Evolutionary conservation across 2,888 invertebrate genomes (phyloP).

Genomic region (Cheilosia vernalis): DNA sequence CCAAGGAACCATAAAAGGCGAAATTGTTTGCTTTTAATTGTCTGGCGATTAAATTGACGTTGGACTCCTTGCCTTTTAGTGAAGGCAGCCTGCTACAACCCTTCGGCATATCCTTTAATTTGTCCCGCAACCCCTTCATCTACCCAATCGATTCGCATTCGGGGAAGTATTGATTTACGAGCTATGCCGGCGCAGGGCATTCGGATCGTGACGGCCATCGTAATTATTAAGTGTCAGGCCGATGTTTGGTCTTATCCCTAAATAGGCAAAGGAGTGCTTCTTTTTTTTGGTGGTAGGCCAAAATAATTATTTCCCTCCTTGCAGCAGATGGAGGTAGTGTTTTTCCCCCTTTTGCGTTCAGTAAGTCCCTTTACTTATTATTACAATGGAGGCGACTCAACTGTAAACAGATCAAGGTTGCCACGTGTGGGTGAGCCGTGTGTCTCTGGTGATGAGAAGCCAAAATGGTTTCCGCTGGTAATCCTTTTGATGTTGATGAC

Average conservation of each 20-base stretch:
- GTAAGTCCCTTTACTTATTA: slow-evolving; percentile 25
- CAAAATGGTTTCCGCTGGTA: slow-evolving; percentile 32
- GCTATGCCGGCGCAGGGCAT: slow-evolving; percentile 33
- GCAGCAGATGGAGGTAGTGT: slow-evolving; percentile 15
- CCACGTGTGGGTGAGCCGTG: slow-evolving; percentile 9
- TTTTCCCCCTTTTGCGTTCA: slow-evolving; percentile 12
- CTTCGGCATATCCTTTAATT: background rate
- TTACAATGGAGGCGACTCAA: slow-evolving; percentile 4
- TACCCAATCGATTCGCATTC: slow-evolving; percentile 47
- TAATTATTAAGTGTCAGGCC: slow-evolving; percentile 38
- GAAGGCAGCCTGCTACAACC: background rate
- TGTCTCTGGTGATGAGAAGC: background rate
- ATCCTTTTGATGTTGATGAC: slow-evolving; percentile 29
- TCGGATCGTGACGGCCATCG: slow-evolving; percentile 46
- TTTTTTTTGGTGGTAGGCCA: slow-evolving; percentile 21
- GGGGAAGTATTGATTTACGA: slow-evolving; percentile 49
- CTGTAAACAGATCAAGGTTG: background rate
- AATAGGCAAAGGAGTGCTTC: background rate
- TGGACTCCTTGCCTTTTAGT: slow-evolving; percentile 26
- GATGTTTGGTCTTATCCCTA: slow-evolving; percentile 1
- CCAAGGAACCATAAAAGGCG: slow-evolving; percentile 35
- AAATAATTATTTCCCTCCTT: slow-evolving; percentile 18
- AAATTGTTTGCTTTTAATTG: slow-evolving; percentile 59
- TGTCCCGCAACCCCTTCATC: background rate
- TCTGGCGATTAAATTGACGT: slow-evolving; percentile 37